A percentile compares a stretch with the other conserved stretches of the same genome.
Conservation (phyloP, 2,888 invertebrate genomes). For the Amorpha juglandis region DNA sequence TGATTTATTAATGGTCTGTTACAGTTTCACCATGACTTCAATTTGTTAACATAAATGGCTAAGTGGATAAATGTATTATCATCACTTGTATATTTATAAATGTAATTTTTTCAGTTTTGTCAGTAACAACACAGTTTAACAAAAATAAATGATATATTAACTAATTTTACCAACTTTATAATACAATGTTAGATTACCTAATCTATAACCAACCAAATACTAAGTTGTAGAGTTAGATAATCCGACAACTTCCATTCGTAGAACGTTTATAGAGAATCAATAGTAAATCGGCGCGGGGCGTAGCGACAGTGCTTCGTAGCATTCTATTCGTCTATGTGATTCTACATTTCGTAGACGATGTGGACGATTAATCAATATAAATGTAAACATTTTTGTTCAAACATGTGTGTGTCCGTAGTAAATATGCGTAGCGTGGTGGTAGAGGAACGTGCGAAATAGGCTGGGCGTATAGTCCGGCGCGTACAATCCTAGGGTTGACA, state of each 20-base stretch:
- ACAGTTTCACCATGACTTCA: no score
- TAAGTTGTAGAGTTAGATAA: constrained; percentile 25
- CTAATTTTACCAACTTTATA: background rate
- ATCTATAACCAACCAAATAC: background rate
- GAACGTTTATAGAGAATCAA: constrained; percentile 19
- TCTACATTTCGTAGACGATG: constrained; percentile 19
- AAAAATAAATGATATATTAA: background rate
- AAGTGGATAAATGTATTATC: no score
- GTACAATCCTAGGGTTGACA: constrained; percentile 14
- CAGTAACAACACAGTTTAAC: background rate
- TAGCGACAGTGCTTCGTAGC: constrained; percentile 3
- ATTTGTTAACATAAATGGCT: no score
- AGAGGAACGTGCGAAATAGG: constrained; percentile 23
- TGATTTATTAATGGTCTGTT: no score
- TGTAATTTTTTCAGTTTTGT: no score
- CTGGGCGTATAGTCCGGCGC: background rate
- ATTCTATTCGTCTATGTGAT: background rate
- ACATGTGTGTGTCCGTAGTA: constrained; percentile 24
- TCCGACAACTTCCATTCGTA: constrained; percentile 9
- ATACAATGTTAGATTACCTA: background rate
- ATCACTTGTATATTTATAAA: no score
- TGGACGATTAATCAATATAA: constrained; percentile 25
- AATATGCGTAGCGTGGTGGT: constrained; percentile 18
- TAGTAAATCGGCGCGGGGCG: constrained; percentile 25
- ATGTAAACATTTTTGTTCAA: constrained; percentile 23